Conservation (phyloP, 2,113 vertebrate genomes). For the Albula goreensis region DNA sequence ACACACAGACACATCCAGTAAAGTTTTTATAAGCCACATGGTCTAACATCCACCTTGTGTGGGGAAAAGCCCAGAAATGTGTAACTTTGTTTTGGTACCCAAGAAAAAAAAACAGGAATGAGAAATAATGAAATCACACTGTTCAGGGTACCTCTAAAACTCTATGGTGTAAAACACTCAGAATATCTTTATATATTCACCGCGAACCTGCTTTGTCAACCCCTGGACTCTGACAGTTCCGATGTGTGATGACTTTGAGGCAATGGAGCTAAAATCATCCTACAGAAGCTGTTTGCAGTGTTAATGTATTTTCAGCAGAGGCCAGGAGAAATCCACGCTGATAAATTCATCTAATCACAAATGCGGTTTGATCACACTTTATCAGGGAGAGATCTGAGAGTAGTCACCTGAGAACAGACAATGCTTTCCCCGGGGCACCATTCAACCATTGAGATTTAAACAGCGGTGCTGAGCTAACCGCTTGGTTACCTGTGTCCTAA, state of each 20-base stretch:
- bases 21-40: not conserved
- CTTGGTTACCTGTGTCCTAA: not conserved
- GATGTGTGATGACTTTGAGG: not conserved
- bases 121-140: not conserved
- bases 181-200: not conserved
- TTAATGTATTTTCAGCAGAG: constrained; percentile 59
- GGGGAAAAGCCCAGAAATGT: not conserved
- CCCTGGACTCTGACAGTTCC: not conserved
- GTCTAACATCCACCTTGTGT: not conserved
- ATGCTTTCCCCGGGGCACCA: not conserved
- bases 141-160: too few species aligned
- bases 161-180: not conserved
- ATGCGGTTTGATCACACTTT: constrained; percentile 35
- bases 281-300: constrained; percentile 61
- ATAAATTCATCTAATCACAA: constrained; percentile 36
- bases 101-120: not conserved
- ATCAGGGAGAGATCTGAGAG: constrained; percentile 46
- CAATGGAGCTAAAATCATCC: constrained; percentile 2
- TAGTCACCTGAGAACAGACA: constrained; percentile 14
- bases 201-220: not conserved
- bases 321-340: constrained; percentile 29
- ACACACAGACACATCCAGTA: not conserved
- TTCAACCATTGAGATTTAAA: not conserved
- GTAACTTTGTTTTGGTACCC: not conserved
- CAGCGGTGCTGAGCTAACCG: not conserved